These are phyloP conservation scores for Alectoris magna DNA, from an alignment of 2,797 vertebrate genomes.

Conservation along the genomic window DNA sequence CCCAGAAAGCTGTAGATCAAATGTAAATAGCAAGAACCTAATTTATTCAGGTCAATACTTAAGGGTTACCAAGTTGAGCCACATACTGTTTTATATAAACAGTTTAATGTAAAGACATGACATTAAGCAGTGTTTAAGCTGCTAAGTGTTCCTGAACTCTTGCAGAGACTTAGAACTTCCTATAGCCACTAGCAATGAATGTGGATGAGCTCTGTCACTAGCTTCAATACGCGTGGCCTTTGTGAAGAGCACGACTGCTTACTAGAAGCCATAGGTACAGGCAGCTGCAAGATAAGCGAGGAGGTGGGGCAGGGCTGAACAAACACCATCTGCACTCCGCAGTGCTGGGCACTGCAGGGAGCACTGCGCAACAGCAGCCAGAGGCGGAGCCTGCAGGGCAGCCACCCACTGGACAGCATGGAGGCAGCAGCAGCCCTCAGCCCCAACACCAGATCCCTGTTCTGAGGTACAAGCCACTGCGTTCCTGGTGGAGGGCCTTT, in stretches of 20 bases:
- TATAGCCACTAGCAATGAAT: neutral
- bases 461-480: fast-evolving
- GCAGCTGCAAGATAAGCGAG: conserved; percentile 40
- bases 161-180: neutral
- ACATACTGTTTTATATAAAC: neutral
- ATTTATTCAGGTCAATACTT: conserved; percentile 26
- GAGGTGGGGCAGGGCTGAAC: conserved; percentile 59
- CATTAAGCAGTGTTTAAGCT: neutral
- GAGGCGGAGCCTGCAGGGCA: conserved; percentile 40
- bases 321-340: conserved; percentile 63
- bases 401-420: neutral
- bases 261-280: conserved; percentile 25
- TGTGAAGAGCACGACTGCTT: neutral
- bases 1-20: neutral
- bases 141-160: neutral
- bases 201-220: neutral
- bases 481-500: neutral
- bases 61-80: neutral
- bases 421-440: neutral
- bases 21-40: conserved; percentile 12
- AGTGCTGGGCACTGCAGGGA: conserved; percentile 59
- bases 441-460: fast-evolving
- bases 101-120: neutral
- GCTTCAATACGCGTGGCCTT: neutral
- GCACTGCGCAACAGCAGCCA: conserved; percentile 63